Percentiles rank a stretch among this genome's conserved stretches.
phyloP scores from a whole-genome alignment of 2,797 vertebrate genomes.

The Graptemys geographica region DNA sequence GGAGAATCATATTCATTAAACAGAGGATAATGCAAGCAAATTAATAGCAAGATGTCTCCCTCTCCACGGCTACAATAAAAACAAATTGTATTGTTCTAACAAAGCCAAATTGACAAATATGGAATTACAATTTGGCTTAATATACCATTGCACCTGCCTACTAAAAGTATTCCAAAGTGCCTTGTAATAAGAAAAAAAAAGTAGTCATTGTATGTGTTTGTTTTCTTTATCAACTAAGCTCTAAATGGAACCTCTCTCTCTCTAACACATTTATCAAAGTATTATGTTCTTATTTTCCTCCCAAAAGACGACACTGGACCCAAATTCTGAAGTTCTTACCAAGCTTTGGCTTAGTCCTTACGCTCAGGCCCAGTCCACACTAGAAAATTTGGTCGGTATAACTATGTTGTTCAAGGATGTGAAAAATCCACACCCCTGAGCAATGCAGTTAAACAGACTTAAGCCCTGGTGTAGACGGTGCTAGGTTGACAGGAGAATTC shows the following conservation, averaged over 20 bases:
- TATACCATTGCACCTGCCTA: slow-evolving; percentile 11
- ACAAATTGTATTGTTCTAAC: slow-evolving; percentile 55
- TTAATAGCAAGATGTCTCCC: slow-evolving; percentile 54
- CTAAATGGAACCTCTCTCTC: slow-evolving; percentile 56
- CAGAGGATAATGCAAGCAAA: slow-evolving; percentile 47
- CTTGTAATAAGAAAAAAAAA: slow-evolving; percentile 44
- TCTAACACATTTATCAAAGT: slow-evolving; percentile 32
- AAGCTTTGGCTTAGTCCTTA: neutral
- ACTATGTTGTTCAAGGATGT: neutral
- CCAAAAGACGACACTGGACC: neutral
- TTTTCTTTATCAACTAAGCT: neutral
- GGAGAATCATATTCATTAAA: neutral
- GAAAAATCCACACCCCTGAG: neutral
- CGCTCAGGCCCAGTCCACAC: neutral
- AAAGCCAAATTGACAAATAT: slow-evolving; percentile 59
- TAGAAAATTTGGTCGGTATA: neutral
- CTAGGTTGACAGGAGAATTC: neutral
- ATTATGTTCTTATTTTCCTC: neutral
- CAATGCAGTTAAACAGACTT: neutral
- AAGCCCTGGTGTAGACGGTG: no score
- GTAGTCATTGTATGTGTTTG: slow-evolving; percentile 17
- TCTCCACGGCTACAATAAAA: slow-evolving; percentile 59
- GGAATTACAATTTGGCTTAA: slow-evolving; percentile 58
- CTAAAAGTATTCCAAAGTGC: slow-evolving; percentile 53
- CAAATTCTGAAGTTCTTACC: neutral